A percentile compares a stretch with the other conserved stretches of the same genome.
These are phyloP conservation scores for Solenodon paradoxus DNA, from an alignment of 2,113 vertebrate genomes.

Conservation along the genomic window DNA sequence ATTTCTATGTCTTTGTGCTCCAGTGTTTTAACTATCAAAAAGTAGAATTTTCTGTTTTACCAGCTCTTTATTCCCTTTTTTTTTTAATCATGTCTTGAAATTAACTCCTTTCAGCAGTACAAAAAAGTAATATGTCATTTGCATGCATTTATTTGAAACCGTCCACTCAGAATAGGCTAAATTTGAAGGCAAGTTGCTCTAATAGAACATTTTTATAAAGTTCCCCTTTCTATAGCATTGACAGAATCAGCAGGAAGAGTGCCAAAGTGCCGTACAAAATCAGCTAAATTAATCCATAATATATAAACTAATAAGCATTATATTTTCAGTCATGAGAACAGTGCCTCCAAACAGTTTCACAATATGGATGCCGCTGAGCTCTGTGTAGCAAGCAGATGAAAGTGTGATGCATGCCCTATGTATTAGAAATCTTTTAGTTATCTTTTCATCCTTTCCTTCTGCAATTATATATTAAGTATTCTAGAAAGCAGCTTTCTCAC, in stretches of 20 bases:
- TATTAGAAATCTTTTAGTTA: neutral
- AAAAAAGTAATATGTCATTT: neutral
- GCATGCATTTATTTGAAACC: neutral
- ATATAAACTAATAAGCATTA: neutral
- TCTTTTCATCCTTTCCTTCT: neutral
- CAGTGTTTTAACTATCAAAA: constrained; percentile 54
- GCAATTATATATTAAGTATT: neutral
- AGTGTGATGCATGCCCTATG: neutral
- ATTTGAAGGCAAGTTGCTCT: constrained; percentile 20
- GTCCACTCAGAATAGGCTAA: neutral
- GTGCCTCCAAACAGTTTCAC: neutral
- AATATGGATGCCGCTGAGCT: neutral
- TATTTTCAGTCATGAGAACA: neutral
- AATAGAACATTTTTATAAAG: constrained; percentile 25
- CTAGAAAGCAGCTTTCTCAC: neutral
- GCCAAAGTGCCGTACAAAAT: neutral
- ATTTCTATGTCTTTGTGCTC: neutral
- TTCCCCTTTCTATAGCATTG: neutral
- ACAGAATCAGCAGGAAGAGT: neutral
- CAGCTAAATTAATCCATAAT: neutral
- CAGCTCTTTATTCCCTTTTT: neutral
- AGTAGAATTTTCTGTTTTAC: constrained; percentile 51
- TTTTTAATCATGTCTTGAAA: neutral
- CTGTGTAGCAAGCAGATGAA: neutral
- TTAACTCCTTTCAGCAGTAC: neutral